Evolutionary conservation across 2,797 vertebrate species (phyloP).

Genomic region (Cossypha dichroa): DNA sequence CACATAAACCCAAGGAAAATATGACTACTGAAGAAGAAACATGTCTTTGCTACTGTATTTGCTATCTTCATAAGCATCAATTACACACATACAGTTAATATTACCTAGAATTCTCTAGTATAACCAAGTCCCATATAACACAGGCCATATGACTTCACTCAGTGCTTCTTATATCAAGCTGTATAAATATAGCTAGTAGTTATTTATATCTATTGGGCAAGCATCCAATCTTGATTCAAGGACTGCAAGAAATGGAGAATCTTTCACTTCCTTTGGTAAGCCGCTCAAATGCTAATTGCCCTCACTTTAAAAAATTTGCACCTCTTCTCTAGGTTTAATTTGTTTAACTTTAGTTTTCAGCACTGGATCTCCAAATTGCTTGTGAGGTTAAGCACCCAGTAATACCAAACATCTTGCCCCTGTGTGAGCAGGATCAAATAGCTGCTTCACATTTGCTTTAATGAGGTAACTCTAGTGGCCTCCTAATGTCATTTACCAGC

Average conservation of each 20-base stretch:
- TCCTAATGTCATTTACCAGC: background rate
- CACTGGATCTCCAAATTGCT: background rate
- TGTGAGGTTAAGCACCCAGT: background rate
- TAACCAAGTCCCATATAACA: background rate
- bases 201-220: constrained; percentile 49
- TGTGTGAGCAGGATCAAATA: background rate
- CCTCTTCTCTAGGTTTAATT: constrained; percentile 1
- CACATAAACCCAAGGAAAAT: background rate
- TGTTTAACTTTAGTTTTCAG: constrained; percentile 63
- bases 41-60: background rate
- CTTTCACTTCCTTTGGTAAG: constrained; percentile 23
- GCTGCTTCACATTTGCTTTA: background rate
- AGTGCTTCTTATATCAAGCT: constrained; percentile 24
- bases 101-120: background rate
- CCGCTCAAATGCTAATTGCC: background rate
- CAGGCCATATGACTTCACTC: constrained; percentile 21
- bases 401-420: constrained; percentile 35
- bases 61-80: background rate
- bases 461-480: background rate
- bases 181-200: constrained; percentile 55
- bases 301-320: constrained; percentile 34
- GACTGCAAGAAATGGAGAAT: constrained; percentile 25
- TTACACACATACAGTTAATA: background rate
- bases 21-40: background rate
- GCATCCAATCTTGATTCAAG: constrained; percentile 54